Evolutionary conservation across 2,113 vertebrate species (phyloP).

Genomic region (Heterotilapia buettikoferi): DNA sequence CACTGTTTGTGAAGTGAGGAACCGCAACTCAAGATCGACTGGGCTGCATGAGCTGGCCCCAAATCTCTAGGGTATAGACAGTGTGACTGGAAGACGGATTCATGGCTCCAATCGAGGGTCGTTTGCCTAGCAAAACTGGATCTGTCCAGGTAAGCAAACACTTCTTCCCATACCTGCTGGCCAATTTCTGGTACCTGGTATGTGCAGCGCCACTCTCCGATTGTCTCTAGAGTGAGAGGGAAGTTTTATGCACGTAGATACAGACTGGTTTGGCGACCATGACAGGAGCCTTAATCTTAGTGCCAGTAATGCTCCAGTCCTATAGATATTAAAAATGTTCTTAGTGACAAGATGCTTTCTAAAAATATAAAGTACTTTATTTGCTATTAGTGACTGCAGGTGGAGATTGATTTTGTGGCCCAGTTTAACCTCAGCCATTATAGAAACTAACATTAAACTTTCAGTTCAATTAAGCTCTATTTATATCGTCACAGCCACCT

Average conservation of each 20-base stretch:
- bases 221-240: too few species aligned
- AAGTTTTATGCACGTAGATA: too few species aligned
- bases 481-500: background rate
- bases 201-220: too few species aligned
- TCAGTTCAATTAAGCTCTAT: background rate
- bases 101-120: background rate
- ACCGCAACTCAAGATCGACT: background rate
- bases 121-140: background rate
- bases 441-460: background rate
- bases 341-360: too few species aligned
- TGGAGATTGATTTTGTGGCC: background rate
- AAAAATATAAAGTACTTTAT: background rate
- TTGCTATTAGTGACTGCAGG: background rate
- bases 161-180: background rate
- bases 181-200: too few species aligned
- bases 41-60: background rate
- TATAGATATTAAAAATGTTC: too few species aligned
- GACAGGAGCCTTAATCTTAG: background rate
- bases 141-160: background rate
- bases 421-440: background rate
- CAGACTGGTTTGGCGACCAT: too few species aligned
- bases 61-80: background rate
- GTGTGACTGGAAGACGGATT: background rate
- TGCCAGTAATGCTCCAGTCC: background rate
- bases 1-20: background rate